Percentiles rank a stretch among this genome's conserved stretches.
These are phyloP conservation scores for Engystomops pustulosus DNA, from an alignment of 2,113 vertebrate species.

Conservation along the genomic window DNA sequence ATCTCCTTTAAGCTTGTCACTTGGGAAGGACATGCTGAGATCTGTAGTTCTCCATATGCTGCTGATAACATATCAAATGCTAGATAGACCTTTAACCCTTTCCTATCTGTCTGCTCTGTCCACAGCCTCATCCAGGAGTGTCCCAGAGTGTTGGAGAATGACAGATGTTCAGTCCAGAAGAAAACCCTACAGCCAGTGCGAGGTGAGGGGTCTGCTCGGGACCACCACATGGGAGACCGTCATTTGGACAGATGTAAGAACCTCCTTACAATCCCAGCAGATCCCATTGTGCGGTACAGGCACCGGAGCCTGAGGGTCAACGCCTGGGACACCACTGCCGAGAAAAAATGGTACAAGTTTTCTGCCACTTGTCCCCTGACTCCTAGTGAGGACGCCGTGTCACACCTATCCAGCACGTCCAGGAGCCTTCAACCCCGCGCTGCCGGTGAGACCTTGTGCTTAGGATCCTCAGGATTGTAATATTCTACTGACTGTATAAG, in stretches of 20 bases:
- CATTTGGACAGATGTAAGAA: too few relatives aligned
- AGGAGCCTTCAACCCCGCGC: background rate
- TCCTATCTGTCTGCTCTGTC: background rate
- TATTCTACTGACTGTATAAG: too few relatives aligned
- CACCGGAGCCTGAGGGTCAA: slow-evolving; percentile 5
- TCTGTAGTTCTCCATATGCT: background rate
- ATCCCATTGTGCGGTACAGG: slow-evolving; percentile 21
- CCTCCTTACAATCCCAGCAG: background rate
- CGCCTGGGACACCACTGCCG: slow-evolving; percentile 9
- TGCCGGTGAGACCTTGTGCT: background rate
- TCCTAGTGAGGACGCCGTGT: background rate
- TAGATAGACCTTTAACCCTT: too few relatives aligned
- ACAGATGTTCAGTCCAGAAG: background rate
- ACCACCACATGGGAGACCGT: background rate
- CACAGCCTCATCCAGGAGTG: background rate
- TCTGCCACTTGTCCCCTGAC: background rate
- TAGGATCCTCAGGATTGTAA: too few relatives aligned
- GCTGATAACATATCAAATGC: too few relatives aligned
- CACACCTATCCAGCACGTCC: background rate
- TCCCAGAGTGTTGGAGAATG: background rate
- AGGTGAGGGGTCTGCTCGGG: background rate
- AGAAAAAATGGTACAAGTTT: background rate
- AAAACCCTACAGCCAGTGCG: slow-evolving; percentile 14
- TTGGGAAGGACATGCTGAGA: background rate
- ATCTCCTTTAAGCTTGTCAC: too few relatives aligned